A percentile compares a stretch with the other conserved stretches of the same genome.
Evolutionary conservation across 2,113 vertebrate genomes (phyloP).

Genomic region (Shinisaurus crocodilurus): DNA sequence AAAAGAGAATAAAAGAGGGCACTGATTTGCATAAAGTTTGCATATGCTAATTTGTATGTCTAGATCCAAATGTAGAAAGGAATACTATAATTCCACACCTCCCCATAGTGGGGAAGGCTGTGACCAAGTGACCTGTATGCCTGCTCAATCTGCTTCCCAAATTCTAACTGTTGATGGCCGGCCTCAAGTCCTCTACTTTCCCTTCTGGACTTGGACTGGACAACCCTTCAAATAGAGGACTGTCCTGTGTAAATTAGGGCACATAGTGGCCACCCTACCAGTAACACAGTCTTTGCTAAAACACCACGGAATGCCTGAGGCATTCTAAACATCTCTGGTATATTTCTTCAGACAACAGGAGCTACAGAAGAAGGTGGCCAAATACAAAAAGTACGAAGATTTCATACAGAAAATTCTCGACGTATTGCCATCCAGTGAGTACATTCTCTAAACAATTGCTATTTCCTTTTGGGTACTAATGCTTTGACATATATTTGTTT

Average conservation of each 20-base stretch:
- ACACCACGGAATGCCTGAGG: constrained; percentile 4
- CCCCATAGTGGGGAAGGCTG: no score
- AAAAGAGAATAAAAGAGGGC: background rate
- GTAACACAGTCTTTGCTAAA: background rate
- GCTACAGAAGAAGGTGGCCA: constrained; percentile 73
- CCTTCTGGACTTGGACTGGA: no score
- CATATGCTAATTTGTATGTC: background rate
- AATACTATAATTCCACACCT: no score
- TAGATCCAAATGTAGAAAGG: background rate
- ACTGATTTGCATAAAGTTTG: background rate
- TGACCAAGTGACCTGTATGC: background rate
- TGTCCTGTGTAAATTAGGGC: background rate
- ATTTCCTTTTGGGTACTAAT: background rate
- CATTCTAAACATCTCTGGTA: background rate
- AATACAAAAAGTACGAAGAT: constrained; percentile 76
- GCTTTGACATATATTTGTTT: background rate
- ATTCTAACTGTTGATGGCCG: no score
- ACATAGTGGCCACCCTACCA: background rate
- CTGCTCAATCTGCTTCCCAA: background rate
- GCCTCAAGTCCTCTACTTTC: no score
- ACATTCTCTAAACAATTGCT: background rate
- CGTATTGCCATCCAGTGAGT: constrained; percentile 76
- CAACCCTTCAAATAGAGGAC: background rate
- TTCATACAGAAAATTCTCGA: constrained; percentile 79
- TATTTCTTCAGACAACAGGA: constrained; percentile 70